phyloP scores from a whole-genome alignment of 2,113 vertebrate genomes.

The Corynorhinus townsendii region DNA sequence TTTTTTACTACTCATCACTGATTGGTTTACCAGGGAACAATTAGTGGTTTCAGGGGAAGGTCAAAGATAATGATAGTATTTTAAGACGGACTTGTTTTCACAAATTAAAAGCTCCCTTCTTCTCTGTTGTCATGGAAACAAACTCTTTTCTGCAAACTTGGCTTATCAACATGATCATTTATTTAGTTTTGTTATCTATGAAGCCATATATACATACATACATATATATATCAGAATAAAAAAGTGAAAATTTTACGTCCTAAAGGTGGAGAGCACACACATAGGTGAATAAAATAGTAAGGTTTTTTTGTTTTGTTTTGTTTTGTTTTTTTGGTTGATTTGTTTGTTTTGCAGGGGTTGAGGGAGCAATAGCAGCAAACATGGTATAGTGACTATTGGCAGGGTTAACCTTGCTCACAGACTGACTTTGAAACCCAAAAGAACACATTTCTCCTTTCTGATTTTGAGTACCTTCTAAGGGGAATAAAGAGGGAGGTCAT shows the following conservation, averaged over 20 bases:
- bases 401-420: neutral
- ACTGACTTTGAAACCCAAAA: neutral
- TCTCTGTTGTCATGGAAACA: neutral
- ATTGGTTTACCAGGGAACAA: neutral
- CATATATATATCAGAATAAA: neutral
- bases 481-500: neutral
- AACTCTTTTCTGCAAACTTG: neutral
- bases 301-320: no score
- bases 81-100: neutral
- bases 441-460: neutral
- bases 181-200: neutral
- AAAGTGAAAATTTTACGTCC: neutral
- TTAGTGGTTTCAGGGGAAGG: neutral
- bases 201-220: neutral
- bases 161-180: neutral
- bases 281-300: neutral
- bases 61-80: neutral
- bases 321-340: no score
- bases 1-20: neutral
- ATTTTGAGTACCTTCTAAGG: neutral
- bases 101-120: neutral
- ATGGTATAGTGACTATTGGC: neutral
- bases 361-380: neutral
- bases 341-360: neutral
- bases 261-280: neutral